Base-by-base conservation (phyloP, 2,888 invertebrate genomes). In the Nemotelus pantherinus region DNA sequence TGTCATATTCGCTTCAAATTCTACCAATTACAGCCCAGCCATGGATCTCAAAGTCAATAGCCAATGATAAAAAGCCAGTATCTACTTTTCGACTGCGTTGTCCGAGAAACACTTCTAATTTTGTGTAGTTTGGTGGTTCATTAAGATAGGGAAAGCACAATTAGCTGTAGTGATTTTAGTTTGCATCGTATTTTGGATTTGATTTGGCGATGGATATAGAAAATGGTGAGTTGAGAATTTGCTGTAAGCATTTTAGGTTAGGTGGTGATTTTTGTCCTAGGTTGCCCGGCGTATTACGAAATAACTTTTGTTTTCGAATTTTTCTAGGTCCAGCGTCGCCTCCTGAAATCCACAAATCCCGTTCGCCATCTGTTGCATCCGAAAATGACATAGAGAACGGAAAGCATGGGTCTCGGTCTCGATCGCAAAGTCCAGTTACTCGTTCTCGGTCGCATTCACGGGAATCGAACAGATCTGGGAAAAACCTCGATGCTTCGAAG, bases 361-460 rank as follows among this genome's bases (percentile, higher is more conserved):
- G 78, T 9, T 80, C 80, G 1, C 70, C 77, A 53, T 80, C 80
- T 7, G 50, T 53, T 39, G 80, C 74, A 41, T 80, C 81, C 2
- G 47, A 39, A n/a, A 58, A 57, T 48, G 67, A 47, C 75, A 77
- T 57, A 50, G 68, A 41, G 77, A 77, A 75, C 64, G 45, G 76
- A 57, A 77, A 67, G 65, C 60, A 10, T 48, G 50, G 63, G 3
- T 65, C 70, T 47, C 70, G 76, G 6, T 78, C 78, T 6, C 60
- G 43, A 10, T 77, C 74, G 3, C 53, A 47, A 43, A 76, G 76
- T 3, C 72, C 75, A 10, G 71, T 80, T 80, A 9, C 10, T 81
- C 83, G n/a, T 79, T 81, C 77, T 80, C 83, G n/a, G 80, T 79
- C 57, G 81, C 44, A 44, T 9, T 68, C 68, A 6, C 60, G 9